Base-by-base conservation (phyloP, 2,888 invertebrate genomes). In the Drosophila prolongata region DNA sequence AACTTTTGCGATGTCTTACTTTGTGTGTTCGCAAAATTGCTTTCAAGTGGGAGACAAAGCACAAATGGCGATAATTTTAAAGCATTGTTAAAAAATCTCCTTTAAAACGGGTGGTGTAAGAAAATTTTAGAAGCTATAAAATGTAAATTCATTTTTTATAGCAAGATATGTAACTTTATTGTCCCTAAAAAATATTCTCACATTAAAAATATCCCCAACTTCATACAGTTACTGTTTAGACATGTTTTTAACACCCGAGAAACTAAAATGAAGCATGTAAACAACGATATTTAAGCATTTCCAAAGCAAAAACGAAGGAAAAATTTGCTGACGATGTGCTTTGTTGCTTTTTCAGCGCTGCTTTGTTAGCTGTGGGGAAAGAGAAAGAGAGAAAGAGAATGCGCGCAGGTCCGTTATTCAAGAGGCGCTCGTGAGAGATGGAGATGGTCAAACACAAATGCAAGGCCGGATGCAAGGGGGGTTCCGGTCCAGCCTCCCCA, bases 391-490 rank as follows among this genome's bases (percentile, higher is more conserved):
- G 19, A 1, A 14, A 30, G 30, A 47, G 14, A 47, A 10, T 30
- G 2, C 13, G 62, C 62, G 62, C 62, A 64, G 62, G 62, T 66
- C 67, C 50, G 67, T 67, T 62, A 43, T 27, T 24, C n/a, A 14
- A 57, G 58, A n/a, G 35, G 37, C 52, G 19, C 13, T 35, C 37
- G 37, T 35, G 4, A 24, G 50, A 50, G 40, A 11, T 19, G 16
- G 24, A 24, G 24, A 24, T 4, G 24, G 24, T 24, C 24, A 24
- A 24, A 24, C 13, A 9, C 14, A 38, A 62, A 3, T 2, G 4
- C 35, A 35, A 34, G 16, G 34, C 35, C 34, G 49, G 1, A 16
- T 6, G 13, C 35, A 35, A 35, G 9, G 14, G 11, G 16, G 34
- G 2, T 13, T 27, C 3, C n/a, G 13, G 14, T 34, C 1, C 6